Evolutionary conservation across 2,888 invertebrate genomes (phyloP).

Genomic region (Caenorhabditis drosophilae): DNA sequence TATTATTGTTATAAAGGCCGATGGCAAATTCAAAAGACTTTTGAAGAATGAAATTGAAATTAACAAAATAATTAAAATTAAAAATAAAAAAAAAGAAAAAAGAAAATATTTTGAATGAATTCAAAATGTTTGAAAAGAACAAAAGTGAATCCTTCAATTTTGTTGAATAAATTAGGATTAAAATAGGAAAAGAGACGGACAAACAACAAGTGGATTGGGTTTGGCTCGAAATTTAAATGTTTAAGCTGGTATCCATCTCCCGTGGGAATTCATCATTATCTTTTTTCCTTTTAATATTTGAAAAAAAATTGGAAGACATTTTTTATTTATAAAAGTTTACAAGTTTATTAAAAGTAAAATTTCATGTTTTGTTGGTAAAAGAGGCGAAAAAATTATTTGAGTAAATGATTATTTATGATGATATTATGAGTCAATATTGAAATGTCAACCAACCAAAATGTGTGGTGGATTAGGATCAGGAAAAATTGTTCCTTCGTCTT

Average conservation of each 20-base stretch:
- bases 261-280: background rate
- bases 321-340: no score
- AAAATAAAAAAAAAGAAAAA: background rate
- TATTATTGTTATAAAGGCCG: background rate
- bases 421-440: no score
- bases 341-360: no score
- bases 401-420: no score
- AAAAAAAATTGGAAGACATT: background rate
- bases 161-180: slow-evolving; percentile 5
- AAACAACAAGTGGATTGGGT: no score
- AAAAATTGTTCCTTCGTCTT: no score
- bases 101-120: background rate
- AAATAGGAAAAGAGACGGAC: background rate
- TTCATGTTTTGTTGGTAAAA: no score
- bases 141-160: slow-evolving; percentile 3
- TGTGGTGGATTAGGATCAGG: no score
- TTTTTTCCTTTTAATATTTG: slow-evolving; percentile 2
- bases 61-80: no score
- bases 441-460: no score
- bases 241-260: background rate
- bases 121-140: background rate
- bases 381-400: no score
- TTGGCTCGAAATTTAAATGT: no score
- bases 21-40: background rate
- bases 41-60: background rate